These are phyloP conservation scores for Forbesichthys agassizii DNA, from an alignment of 2,113 vertebrate species.

Conservation along the genomic window DNA sequence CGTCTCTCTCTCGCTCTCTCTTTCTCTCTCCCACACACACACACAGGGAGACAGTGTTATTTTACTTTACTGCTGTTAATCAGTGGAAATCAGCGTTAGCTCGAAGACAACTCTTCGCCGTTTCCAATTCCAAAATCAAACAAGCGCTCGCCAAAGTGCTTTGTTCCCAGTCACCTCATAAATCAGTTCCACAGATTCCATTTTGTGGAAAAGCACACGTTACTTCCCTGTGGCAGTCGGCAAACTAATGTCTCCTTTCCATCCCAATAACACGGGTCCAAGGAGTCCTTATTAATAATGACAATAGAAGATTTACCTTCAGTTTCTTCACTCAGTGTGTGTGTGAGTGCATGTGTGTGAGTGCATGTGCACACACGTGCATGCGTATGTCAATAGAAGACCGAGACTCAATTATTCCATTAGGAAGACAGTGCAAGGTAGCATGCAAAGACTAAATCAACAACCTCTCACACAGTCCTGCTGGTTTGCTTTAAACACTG, in stretches of 20 bases:
- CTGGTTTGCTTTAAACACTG: constrained; percentile 58
- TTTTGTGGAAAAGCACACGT: constrained; percentile 57
- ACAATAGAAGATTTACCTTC: constrained; percentile 31
- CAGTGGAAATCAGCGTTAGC: constrained; percentile 48
- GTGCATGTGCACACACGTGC: constrained; percentile 20
- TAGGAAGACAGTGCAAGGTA: constrained; percentile 53
- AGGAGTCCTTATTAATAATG: constrained; percentile 65
- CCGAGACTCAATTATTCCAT: constrained; percentile 74
- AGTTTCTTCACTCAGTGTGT: not conserved
- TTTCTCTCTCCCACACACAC: not conserved
- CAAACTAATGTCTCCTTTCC: constrained; percentile 76
- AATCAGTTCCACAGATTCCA: constrained; percentile 69
- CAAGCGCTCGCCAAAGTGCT: constrained; percentile 69
- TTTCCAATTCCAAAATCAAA: constrained; percentile 81
- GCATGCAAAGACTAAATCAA: constrained; percentile 65
- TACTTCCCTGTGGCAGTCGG: constrained; percentile 55
- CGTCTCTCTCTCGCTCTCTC: not conserved
- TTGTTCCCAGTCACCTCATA: constrained; percentile 47
- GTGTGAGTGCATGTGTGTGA: constrained; percentile 10
- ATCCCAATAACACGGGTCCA: constrained; percentile 72
- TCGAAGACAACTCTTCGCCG: constrained; percentile 28
- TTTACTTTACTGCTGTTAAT: constrained; percentile 39
- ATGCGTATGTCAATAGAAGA: constrained; percentile 61
- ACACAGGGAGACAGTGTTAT: constrained; percentile 12
- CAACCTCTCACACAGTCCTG: constrained; percentile 42